Evolutionary conservation across 2,797 vertebrate species (phyloP).

Genomic region (Urosaurus nigricauda): DNA sequence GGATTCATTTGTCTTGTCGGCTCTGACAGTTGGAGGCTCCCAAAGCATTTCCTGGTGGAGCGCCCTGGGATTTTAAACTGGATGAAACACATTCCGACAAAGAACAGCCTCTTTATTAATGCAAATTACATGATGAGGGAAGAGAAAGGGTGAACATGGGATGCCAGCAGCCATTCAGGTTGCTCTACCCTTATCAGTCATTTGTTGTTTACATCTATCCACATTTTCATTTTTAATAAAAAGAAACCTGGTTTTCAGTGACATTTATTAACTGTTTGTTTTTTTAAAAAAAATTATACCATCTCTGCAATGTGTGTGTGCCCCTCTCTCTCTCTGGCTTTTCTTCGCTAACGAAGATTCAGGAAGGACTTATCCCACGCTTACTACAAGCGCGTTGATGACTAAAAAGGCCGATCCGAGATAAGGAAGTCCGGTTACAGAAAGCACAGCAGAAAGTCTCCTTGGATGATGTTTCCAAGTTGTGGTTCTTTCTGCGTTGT

Average conservation of each 20-base stretch:
- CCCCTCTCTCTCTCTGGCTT: too few species aligned
- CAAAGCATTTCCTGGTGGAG: slow-evolving; percentile 93
- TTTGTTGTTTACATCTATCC: slow-evolving; percentile 87
- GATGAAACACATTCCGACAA: slow-evolving; percentile 99
- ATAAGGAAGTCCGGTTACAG: too few species aligned
- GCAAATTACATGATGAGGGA: slow-evolving; percentile 96
- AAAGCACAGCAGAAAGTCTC: too few species aligned
- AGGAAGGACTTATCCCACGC: too few species aligned
- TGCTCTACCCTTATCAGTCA: slow-evolving; percentile 88
- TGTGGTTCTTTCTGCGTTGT: too few species aligned
- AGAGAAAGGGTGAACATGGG: slow-evolving; percentile 79
- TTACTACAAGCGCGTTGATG: too few species aligned
- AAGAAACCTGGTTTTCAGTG: slow-evolving; percentile 81
- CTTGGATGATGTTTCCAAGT: too few species aligned
- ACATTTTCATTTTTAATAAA: slow-evolving; percentile 89
- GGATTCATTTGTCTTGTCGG: slow-evolving; percentile 99
- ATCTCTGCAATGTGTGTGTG: slow-evolving; percentile 65
- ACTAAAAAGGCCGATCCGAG: too few species aligned
- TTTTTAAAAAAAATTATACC: slow-evolving; percentile 62
- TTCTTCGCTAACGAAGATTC: too few species aligned
- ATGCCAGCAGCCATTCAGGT: slow-evolving; percentile 86
- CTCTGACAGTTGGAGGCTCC: slow-evolving; percentile 98
- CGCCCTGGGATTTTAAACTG: slow-evolving; percentile 96
- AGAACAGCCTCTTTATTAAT: slow-evolving; percentile 99
- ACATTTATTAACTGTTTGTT: slow-evolving; percentile 83